These are phyloP conservation scores for Orycteropus afer DNA, from an alignment of 2,113 vertebrate species.

Conservation along the genomic window DNA sequence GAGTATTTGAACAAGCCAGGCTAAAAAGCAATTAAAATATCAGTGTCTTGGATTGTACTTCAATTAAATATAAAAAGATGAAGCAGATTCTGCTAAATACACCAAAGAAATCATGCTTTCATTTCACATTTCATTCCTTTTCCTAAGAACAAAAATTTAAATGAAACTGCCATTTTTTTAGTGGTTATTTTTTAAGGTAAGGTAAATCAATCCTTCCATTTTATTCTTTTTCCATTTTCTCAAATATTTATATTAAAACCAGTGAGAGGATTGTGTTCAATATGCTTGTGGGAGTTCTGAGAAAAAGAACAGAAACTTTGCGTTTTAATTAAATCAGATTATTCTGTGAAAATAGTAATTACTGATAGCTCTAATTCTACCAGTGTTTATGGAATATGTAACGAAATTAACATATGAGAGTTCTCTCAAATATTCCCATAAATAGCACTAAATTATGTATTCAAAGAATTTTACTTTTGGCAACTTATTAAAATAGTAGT, in stretches of 20 bases:
- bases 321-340: conserved; percentile 37
- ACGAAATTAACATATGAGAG: neutral
- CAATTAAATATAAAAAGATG: neutral
- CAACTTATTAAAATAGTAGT: neutral
- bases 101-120: neutral
- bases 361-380: conserved; percentile 3
- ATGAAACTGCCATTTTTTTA: neutral
- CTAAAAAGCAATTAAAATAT: conserved; percentile 39
- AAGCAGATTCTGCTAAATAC: neutral
- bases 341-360: conserved; percentile 27
- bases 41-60: neutral
- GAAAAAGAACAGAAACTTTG: neutral
- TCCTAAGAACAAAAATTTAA: conserved; percentile 29
- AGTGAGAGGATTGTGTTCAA: neutral
- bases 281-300: neutral
- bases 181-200: conserved; percentile 42
- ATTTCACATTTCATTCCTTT: neutral
- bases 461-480: conserved; percentile 17
- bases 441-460: neutral
- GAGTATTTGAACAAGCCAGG: neutral
- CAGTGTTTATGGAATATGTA: neutral
- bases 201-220: neutral
- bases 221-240: neutral
- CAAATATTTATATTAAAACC: conserved; percentile 42
- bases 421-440: neutral